Evolutionary conservation across 1,140 invertebrate genomes (phyloP).

Genomic region (Camponotus vicinus): DNA sequence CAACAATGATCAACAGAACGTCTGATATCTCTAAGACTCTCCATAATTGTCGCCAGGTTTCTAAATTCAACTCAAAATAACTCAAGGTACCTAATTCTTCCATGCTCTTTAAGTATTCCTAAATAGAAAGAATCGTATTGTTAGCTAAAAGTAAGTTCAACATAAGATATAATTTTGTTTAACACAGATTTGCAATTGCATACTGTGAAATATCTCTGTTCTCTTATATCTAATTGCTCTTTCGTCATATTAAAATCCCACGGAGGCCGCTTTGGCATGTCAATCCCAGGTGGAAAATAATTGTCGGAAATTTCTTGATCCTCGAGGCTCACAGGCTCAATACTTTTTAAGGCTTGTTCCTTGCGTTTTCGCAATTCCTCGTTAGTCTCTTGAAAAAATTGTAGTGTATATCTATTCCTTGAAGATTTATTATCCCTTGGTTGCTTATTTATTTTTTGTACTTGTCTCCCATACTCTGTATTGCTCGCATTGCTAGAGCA

Average conservation of each 20-base stretch:
- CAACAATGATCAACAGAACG: conserved; percentile 93
- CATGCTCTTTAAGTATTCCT: conserved; percentile 89
- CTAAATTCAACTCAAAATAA: conserved; percentile 96
- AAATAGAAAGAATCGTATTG: conserved; percentile 69
- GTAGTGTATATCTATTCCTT: conserved; percentile 90
- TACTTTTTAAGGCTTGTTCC: conserved; percentile 88
- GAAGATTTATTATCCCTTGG: conserved; percentile 79
- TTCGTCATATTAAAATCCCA: conserved; percentile 93
- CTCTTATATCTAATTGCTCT: conserved; percentile 90
- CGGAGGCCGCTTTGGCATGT: conserved; percentile 93
- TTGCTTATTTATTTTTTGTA: conserved; percentile 87
- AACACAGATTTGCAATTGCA: conserved; percentile 60
- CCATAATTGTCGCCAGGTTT: conserved; percentile 98
- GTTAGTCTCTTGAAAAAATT: conserved; percentile 91
- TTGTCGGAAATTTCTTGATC: conserved; percentile 91
- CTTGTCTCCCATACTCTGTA: background rate
- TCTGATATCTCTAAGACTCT: conserved; percentile 96
- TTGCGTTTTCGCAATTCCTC: conserved; percentile 89
- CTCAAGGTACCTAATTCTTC: conserved; percentile 87
- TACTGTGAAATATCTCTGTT: conserved; percentile 93
- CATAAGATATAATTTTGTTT: background rate
- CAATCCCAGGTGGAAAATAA: conserved; percentile 91
- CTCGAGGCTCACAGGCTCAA: conserved; percentile 86
- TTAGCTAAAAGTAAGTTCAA: conserved; percentile 6
- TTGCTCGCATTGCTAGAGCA: background rate